Base-by-base conservation (phyloP, 1,140 invertebrate genomes). In the Lepidurus apus region DNA sequence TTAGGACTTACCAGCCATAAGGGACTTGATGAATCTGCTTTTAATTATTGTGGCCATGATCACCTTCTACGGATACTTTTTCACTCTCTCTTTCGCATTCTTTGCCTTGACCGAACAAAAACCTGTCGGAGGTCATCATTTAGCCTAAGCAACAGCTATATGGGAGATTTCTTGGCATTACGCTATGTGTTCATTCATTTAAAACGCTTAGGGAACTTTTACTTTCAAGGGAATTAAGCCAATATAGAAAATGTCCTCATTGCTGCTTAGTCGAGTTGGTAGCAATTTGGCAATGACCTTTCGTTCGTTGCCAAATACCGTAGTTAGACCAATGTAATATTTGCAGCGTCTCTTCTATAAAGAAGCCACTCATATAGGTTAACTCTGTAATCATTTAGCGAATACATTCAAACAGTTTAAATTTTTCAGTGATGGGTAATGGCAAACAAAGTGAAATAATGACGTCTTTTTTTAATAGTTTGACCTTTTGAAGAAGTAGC, bases 21-120 rank as follows among this genome's bases (percentile, higher is more conserved):
- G 17, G 7, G 53, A 65, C 53, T 65, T 65, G 53, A 65, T 65
- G 53, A 65, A 65, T 65, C 53, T 65, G 53, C 53, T 65, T 65
- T 65, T 65, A 65, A 65, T 65, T 65, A 17, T 9, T 21, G 53
- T 65, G 53, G 53, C 53, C 53, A 21, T 21, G 53, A 34, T 65
- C 21, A 21, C 53, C 53, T 65, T 65, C n/a, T 65, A 65, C 53
- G 53, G 53, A 9, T 7, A 21, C 21, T 65, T 65, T 65, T 65
- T 65, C 53, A 65, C 53, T 65, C 53, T 65, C 53, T 65, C 53
- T 65, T 65, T 65, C 53, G 53, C 53, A 65, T 65, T 65, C 53
- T 65, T 65, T 65, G 53, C 53, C 53, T 65, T 65, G n/a, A 65
- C 53, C 53, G 21, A 65, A 21, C 53, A 9, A 65, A 65, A 65